These are phyloP conservation scores for Eciton burchellii DNA, from an alignment of 1,140 invertebrate genomes.

Conservation along the genomic window DNA sequence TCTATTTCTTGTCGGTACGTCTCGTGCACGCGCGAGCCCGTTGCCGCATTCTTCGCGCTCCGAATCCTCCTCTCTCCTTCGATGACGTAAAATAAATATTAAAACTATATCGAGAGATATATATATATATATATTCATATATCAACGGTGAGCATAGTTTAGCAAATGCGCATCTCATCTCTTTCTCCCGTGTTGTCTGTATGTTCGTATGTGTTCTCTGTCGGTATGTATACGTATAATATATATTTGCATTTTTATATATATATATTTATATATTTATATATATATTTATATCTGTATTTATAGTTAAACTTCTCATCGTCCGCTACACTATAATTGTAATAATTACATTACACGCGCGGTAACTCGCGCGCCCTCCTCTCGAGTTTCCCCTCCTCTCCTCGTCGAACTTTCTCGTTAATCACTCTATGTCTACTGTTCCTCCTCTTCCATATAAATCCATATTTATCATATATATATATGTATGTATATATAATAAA, in stretches of 20 bases:
- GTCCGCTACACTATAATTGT: slow-evolving; percentile 68
- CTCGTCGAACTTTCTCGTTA: slow-evolving; percentile 11
- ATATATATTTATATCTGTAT: slow-evolving; percentile 71
- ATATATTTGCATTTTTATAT: slow-evolving; percentile 71
- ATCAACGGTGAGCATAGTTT: slow-evolving; percentile 66
- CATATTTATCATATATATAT: slow-evolving; percentile 79
- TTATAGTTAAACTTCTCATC: slow-evolving; percentile 64
- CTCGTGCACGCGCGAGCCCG: background rate
- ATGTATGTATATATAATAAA: slow-evolving; percentile 73
- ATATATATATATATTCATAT: background rate
- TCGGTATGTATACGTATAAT: slow-evolving; percentile 63
- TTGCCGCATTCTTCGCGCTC: slow-evolving; percentile 16
- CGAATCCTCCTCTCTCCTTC: slow-evolving; percentile 21
- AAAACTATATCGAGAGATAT: slow-evolving; percentile 67
- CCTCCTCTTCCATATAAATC: slow-evolving; percentile 75
- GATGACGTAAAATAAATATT: slow-evolving; percentile 74
- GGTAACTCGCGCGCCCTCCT: slow-evolving; percentile 53
- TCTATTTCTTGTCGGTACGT: too few relatives aligned
- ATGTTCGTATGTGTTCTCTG: slow-evolving; percentile 51
- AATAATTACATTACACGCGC: slow-evolving; percentile 71
- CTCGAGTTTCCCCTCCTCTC: slow-evolving; percentile 21
- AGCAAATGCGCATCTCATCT: slow-evolving; percentile 46
- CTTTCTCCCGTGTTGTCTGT: slow-evolving; percentile 47
- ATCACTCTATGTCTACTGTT: background rate
- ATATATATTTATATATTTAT: slow-evolving; percentile 70